Evolutionary conservation across 2,888 invertebrate genomes (phyloP).

Genomic region (Alloscopus bannaensis): DNA sequence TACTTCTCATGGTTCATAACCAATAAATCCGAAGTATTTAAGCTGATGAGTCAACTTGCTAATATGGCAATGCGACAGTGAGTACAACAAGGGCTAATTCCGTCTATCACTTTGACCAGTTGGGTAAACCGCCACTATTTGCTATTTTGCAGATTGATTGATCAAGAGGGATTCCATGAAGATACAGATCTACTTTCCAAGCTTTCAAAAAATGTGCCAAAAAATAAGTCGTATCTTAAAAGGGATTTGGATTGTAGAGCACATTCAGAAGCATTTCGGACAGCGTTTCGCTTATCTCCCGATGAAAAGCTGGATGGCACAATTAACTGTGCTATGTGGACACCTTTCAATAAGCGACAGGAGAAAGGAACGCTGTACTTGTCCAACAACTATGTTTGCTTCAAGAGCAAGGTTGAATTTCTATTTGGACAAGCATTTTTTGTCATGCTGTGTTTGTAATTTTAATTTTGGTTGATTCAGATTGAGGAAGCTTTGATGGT

Average conservation of each 20-base stretch:
- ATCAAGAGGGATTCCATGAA: conserved; percentile 93
- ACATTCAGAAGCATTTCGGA: conserved; percentile 92
- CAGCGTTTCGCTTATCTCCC: conserved; percentile 89
- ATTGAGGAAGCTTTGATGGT: conserved; percentile 86
- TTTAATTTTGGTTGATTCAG: conserved; percentile 76
- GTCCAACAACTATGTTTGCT: conserved; percentile 96
- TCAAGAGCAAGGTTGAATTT: conserved; percentile 89
- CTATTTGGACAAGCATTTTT: neutral
- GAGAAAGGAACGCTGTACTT: conserved; percentile 92
- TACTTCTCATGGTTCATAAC: conserved; percentile 89
- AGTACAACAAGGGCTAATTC: conserved; percentile 38
- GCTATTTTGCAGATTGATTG: conserved; percentile 83
- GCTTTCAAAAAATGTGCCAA: conserved; percentile 90
- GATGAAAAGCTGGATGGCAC: conserved; percentile 96
- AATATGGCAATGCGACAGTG: conserved; percentile 97
- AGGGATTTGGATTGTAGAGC: conserved; percentile 96
- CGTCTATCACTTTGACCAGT: neutral
- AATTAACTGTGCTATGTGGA: conserved; percentile 90
- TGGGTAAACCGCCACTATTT: neutral
- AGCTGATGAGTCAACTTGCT: conserved; percentile 94
- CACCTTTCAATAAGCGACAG: conserved; percentile 94
- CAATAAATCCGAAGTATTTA: conserved; percentile 90
- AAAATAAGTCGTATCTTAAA: conserved; percentile 93
- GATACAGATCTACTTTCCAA: conserved; percentile 90
- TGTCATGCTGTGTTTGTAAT: neutral